Evolutionary conservation across 2,113 vertebrate species (phyloP).

Genomic region (Bos indicus): DNA sequence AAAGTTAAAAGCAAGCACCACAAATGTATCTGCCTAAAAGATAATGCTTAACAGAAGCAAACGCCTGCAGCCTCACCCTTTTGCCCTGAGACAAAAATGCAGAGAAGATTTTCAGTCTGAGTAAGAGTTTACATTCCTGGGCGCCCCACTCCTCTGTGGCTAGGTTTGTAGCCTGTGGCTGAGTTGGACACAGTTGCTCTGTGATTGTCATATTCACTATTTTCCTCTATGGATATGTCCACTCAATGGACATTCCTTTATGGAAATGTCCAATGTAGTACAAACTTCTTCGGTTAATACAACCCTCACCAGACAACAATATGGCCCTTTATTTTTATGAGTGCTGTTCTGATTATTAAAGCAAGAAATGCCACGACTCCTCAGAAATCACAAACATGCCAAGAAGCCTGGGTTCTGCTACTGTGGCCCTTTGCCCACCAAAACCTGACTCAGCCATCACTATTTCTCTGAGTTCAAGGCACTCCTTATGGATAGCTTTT

Average conservation of each 20-base stretch:
- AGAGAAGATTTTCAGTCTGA: slow-evolving; percentile 21
- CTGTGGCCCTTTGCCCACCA: slow-evolving; percentile 7
- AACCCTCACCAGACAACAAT: not conserved
- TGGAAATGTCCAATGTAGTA: not conserved
- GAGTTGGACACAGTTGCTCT: not conserved
- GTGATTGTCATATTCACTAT: slow-evolving; percentile 31
- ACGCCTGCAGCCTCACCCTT: slow-evolving; percentile 46
- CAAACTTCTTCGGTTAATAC: slow-evolving; percentile 30
- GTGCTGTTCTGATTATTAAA: slow-evolving; percentile 65
- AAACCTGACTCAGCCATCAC: slow-evolving; percentile 37
- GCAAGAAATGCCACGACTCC: slow-evolving; percentile 62
- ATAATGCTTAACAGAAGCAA: slow-evolving; percentile 46
- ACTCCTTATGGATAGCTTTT: not conserved
- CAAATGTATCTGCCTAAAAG: not conserved
- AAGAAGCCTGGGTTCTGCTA: slow-evolving; percentile 73
- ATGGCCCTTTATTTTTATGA: slow-evolving; percentile 40
- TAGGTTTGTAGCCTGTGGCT: not conserved
- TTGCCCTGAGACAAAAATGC: slow-evolving; percentile 50
- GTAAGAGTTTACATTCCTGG: slow-evolving; percentile 16
- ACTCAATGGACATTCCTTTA: not conserved
- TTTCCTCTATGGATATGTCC: slow-evolving; percentile 18
- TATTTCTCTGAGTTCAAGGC: slow-evolving; percentile 50
- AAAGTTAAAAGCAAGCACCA: slow-evolving; percentile 30
- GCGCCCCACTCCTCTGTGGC: not conserved
- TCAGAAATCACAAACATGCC: slow-evolving; percentile 74